These are phyloP conservation scores for Bergia sp. DNA, from an alignment of 92 coral and sea anemone genomes.

Conservation along the genomic window DNA sequence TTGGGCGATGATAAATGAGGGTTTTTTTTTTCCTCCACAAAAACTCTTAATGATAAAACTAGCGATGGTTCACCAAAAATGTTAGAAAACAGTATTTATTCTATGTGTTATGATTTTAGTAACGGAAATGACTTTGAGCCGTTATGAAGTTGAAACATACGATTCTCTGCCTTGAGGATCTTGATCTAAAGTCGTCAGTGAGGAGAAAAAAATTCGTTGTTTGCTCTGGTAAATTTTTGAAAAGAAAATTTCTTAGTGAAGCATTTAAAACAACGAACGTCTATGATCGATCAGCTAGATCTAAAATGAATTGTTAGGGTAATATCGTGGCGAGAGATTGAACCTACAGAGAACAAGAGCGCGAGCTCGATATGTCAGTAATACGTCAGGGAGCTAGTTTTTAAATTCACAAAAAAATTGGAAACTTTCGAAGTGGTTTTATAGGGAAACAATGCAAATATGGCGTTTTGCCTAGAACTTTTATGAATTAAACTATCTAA, in stretches of 20 bases:
- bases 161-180: background rate
- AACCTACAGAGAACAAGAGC: background rate
- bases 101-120: background rate
- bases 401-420: background rate
- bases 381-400: background rate
- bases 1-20: conserved; percentile 5
- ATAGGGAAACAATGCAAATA: background rate
- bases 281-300: background rate
- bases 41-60: background rate
- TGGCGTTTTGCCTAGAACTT: background rate
- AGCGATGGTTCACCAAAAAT: conserved; percentile 1
- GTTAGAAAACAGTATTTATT: conserved; percentile 17
- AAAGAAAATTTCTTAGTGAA: background rate
- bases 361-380: background rate
- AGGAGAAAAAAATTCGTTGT: background rate
- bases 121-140: background rate
- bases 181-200: background rate
- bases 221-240: background rate
- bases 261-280: background rate
- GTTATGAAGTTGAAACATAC: background rate
- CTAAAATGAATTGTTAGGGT: background rate
- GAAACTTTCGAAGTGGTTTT: background rate
- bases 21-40: background rate
- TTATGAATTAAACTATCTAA: background rate
- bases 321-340: background rate